Conservation (phyloP, 2,888 invertebrate genomes). For the Melanchra persicariae region DNA sequence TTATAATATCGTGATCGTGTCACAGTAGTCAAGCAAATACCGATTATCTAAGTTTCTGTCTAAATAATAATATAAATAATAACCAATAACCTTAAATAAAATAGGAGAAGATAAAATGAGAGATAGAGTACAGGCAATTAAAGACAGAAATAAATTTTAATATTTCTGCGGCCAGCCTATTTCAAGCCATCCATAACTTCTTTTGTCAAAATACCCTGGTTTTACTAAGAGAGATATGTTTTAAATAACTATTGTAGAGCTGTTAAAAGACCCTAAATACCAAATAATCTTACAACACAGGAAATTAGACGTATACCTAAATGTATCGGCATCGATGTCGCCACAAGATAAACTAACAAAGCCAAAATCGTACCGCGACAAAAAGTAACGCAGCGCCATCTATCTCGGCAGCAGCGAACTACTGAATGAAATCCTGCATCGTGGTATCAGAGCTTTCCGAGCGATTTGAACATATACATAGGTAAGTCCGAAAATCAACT, state of each 20-base stretch:
- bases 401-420: too few relatives aligned
- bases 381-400: too few relatives aligned
- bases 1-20: background rate
- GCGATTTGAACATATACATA: too few relatives aligned
- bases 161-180: background rate
- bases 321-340: too few relatives aligned
- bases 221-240: background rate
- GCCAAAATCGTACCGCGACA: too few relatives aligned
- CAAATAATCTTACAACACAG: too few relatives aligned
- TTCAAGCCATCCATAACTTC: background rate
- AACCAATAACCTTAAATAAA: constrained; percentile 5
- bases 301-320: too few relatives aligned
- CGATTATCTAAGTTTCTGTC: background rate
- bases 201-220: background rate
- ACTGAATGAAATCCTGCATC: too few relatives aligned
- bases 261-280: background rate
- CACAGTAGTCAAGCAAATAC: background rate
- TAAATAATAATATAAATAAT: background rate
- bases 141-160: constrained; percentile 5
- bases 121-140: constrained; percentile 9
- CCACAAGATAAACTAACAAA: too few relatives aligned
- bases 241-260: background rate
- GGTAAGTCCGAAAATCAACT: too few relatives aligned
- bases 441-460: too few relatives aligned
- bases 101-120: constrained; percentile 11